A percentile compares a stretch with the other conserved stretches of the same genome.
Conservation (phyloP, 2,888 invertebrate genomes). For the Carpatolechia fugitivella region DNA sequence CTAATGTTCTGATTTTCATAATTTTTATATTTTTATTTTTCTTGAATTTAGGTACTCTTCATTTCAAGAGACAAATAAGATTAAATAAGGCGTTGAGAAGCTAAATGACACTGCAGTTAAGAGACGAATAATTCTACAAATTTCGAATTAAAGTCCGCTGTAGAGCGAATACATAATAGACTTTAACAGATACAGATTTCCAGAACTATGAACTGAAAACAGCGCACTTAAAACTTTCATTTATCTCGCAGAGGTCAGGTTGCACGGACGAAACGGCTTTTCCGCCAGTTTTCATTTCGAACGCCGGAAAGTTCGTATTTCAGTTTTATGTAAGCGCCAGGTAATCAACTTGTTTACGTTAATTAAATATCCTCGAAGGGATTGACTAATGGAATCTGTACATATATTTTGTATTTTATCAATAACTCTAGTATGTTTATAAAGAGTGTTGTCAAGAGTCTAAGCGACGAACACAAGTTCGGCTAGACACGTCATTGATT, state of each 20-base stretch:
- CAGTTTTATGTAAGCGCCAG: constrained; percentile 36
- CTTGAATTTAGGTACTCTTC: no score
- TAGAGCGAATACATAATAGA: no score
- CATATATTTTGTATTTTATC: neutral
- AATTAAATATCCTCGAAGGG: constrained; percentile 63
- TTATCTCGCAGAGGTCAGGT: neutral
- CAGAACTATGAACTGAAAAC: neutral
- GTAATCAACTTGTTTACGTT: constrained; percentile 63
- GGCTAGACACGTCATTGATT: no score
- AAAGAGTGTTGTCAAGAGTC: no score
- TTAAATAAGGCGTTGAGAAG: no score
- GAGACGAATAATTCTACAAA: neutral
- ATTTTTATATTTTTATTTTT: no score
- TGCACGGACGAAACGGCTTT: no score
- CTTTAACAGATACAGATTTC: neutral
- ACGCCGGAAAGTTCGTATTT: constrained; percentile 34
- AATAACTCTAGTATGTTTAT: neutral
- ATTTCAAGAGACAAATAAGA: no score
- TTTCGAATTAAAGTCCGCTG: neutral
- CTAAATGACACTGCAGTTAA: no score
- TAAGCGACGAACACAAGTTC: no score
- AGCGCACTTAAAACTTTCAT: neutral
- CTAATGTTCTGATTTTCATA: no score
- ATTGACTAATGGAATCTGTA: constrained; percentile 52
- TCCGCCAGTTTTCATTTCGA: constrained; percentile 30